Conservation (phyloP, 2,113 vertebrate species). For the Strigops habroptila region DNA sequence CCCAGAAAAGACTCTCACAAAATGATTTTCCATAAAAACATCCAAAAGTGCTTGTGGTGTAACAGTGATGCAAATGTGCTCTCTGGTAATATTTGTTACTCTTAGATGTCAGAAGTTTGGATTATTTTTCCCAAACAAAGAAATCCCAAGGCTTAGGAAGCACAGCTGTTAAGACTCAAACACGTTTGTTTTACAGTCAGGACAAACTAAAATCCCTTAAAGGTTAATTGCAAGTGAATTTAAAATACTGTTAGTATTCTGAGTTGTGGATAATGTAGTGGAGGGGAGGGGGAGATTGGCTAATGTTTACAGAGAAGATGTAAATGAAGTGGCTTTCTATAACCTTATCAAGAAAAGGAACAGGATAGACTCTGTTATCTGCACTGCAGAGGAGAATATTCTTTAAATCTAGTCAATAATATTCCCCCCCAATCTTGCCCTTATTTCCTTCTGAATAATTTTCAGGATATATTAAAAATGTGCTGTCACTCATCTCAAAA, state of each 20-base stretch:
- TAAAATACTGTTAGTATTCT: not conserved
- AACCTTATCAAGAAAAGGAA: not conserved
- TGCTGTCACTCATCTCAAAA: not conserved
- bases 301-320: not conserved
- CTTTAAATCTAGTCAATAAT: not conserved
- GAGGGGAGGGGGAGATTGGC: not conserved
- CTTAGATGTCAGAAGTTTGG: not conserved
- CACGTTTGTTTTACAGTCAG: not conserved
- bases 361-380: not conserved
- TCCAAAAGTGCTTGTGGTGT: not conserved
- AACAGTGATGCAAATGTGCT: not conserved
- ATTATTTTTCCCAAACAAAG: constrained; percentile 13
- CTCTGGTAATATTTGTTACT: not conserved
- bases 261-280: not conserved
- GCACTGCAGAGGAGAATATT: constrained; percentile 6
- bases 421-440: not conserved
- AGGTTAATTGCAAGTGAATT: constrained; percentile 35
- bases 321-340: not conserved
- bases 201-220: constrained; percentile 28
- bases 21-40: not conserved
- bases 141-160: not conserved
- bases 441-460: not conserved
- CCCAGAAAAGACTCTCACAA: not conserved
- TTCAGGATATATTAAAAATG: constrained; percentile 27
- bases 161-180: not conserved